Evolutionary conservation across 2,797 vertebrate genomes (phyloP).

Genomic region (Pterois miles): DNA sequence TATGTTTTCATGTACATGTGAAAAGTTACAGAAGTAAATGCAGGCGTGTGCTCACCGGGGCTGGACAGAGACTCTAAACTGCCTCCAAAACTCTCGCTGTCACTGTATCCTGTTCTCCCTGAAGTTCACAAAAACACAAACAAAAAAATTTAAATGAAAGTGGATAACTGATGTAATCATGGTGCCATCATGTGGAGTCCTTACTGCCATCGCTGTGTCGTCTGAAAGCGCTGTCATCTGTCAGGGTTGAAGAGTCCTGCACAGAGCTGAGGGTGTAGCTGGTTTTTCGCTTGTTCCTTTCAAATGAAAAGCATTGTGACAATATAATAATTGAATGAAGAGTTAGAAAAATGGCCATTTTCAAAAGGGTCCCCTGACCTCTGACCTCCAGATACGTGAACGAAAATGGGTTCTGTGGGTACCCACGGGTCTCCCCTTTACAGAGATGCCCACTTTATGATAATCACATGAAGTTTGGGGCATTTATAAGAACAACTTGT

Average conservation of each 20-base stretch:
- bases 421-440: too few relatives aligned
- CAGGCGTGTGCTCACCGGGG: slow-evolving; percentile 82
- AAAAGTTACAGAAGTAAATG: neutral
- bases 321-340: too few relatives aligned
- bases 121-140: slow-evolving; percentile 18
- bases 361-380: too few relatives aligned
- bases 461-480: too few relatives aligned
- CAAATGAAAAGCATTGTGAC: slow-evolving; percentile 8
- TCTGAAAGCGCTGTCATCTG: slow-evolving; percentile 69
- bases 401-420: too few relatives aligned
- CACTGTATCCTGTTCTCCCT: slow-evolving; percentile 79
- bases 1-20: neutral
- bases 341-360: too few relatives aligned
- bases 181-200: slow-evolving; percentile 4
- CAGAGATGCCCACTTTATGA: too few relatives aligned
- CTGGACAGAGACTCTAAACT: slow-evolving; percentile 91
- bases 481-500: too few relatives aligned
- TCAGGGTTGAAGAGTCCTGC: slow-evolving; percentile 58
- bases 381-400: too few relatives aligned
- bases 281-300: slow-evolving; percentile 76
- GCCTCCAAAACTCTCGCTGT: slow-evolving; percentile 88
- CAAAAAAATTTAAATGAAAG: neutral
- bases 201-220: slow-evolving; percentile 71
- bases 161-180: neutral
- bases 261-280: slow-evolving; percentile 57